Evolutionary conservation across 2,888 invertebrate species (phyloP).

Genomic region (Diplazon laetatorius): DNA sequence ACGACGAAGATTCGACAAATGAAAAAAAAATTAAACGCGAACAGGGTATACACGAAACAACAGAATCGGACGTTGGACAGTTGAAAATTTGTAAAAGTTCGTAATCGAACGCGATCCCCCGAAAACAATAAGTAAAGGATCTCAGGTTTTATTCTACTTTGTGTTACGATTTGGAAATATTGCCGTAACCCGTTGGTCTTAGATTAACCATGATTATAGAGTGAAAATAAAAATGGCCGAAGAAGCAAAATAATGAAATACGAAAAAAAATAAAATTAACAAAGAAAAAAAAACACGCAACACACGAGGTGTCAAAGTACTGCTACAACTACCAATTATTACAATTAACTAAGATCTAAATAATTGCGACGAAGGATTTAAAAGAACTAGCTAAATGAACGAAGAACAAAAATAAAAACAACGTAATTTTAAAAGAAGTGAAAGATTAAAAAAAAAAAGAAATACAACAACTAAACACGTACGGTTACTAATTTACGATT

Average conservation of each 20-base stretch:
- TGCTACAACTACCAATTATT: slow-evolving; percentile 74
- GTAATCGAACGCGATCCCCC: slow-evolving; percentile 60
- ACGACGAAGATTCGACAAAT: slow-evolving; percentile 4
- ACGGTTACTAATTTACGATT: slow-evolving; percentile 57
- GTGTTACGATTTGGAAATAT: slow-evolving; percentile 76
- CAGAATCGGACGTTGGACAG: slow-evolving; percentile 7
- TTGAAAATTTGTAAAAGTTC: slow-evolving; percentile 57
- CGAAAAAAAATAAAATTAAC: slow-evolving; percentile 52
- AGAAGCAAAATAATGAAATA: slow-evolving; percentile 20
- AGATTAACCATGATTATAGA: slow-evolving; percentile 72
- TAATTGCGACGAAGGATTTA: slow-evolving; percentile 68
- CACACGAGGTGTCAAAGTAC: slow-evolving; percentile 77
- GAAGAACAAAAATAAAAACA: slow-evolving; percentile 42
- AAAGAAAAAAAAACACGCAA: slow-evolving; percentile 60
- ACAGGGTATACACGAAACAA: neutral
- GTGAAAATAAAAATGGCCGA: slow-evolving; percentile 43
- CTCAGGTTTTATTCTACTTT: slow-evolving; percentile 62
- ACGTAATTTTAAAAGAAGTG: slow-evolving; percentile 56
- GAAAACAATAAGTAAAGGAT: slow-evolving; percentile 51
- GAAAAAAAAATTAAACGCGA: neutral
- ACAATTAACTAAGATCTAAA: slow-evolving; percentile 65
- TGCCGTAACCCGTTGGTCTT: slow-evolving; percentile 72
- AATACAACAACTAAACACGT: slow-evolving; percentile 51
- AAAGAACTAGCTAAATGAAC: slow-evolving; percentile 27
- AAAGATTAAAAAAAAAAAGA: slow-evolving; percentile 35